Evolutionary conservation across 2,113 vertebrate genomes (phyloP).

Genomic region (Axis porcinus): DNA sequence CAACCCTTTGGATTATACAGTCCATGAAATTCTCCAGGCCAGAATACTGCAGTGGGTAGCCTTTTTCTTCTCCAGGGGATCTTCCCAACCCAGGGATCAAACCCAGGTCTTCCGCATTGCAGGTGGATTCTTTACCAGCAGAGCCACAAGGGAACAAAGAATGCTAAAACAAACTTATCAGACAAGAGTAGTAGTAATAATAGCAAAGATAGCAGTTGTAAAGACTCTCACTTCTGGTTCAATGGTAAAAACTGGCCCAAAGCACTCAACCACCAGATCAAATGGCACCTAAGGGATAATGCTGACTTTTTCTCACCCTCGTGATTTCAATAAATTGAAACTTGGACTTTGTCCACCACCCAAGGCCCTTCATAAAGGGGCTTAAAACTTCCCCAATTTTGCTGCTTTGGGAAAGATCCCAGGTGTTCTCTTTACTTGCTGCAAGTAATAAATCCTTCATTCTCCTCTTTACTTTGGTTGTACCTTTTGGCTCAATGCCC

Average conservation of each 20-base stretch:
- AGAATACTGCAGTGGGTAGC: too few relatives aligned
- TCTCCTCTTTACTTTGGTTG: neutral
- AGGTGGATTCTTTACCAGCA: too few relatives aligned
- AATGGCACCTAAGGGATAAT: neutral
- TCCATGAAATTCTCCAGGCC: too few relatives aligned
- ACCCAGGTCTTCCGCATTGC: too few relatives aligned
- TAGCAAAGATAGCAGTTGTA: neutral
- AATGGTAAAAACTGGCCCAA: neutral
- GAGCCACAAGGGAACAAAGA: neutral
- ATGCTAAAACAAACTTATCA: neutral
- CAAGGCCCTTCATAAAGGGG: neutral
- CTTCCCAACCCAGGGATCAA: too few relatives aligned
- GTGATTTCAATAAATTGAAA: neutral
- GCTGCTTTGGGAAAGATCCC: neutral
- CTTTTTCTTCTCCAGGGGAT: too few relatives aligned
- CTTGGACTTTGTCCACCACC: neutral
- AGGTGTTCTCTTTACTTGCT: neutral
- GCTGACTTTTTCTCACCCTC: neutral
- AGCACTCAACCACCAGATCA: neutral
- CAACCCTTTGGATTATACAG: too few relatives aligned
- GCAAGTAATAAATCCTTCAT: neutral
- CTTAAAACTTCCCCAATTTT: neutral
- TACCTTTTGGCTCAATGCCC: neutral
- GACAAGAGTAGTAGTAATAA: neutral
- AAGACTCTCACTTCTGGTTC: neutral